Conservation (phyloP, 2,113 vertebrate species). For the Vidua macroura region DNA sequence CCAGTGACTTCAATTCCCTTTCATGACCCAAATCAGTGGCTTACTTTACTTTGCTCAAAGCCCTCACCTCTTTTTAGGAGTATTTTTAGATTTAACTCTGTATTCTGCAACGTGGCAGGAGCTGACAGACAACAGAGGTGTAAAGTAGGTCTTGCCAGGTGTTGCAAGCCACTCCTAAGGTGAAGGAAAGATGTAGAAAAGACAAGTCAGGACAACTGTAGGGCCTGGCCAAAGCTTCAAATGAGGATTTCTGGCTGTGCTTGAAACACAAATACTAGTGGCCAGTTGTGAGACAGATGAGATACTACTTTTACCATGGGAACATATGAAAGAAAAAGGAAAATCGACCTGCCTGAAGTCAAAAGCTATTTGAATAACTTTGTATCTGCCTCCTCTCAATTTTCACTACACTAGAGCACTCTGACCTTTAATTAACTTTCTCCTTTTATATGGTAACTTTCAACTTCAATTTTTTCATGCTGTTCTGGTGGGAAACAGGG, state of each 20-base stretch:
- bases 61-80: constrained; percentile 47
- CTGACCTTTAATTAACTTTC: constrained; percentile 45
- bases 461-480: background rate
- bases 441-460: constrained; percentile 39
- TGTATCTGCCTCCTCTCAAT: constrained; percentile 22
- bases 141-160: constrained; percentile 52
- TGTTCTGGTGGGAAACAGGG: background rate
- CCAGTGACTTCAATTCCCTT: constrained; percentile 50
- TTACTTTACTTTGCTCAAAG: constrained; percentile 61
- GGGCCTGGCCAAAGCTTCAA: constrained; percentile 56
- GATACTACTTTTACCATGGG: constrained; percentile 39
- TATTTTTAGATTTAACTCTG: constrained; percentile 63
- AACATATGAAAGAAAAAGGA: constrained; percentile 3
- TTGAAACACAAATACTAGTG: constrained; percentile 28
- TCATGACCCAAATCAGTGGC: constrained; percentile 62
- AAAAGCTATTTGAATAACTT: constrained; percentile 47
- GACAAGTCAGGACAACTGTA: constrained; percentile 20
- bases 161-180: background rate
- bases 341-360: constrained; percentile 36
- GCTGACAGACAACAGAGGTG: constrained; percentile 15
- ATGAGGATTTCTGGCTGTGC: constrained; percentile 47
- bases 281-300: constrained; percentile 41
- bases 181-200: background rate
- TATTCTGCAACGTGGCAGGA: constrained; percentile 3
- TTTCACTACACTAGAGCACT: constrained; percentile 12